Evolutionary conservation across 2,113 vertebrate species (phyloP).

Genomic region (Pungitius pungitius): DNA sequence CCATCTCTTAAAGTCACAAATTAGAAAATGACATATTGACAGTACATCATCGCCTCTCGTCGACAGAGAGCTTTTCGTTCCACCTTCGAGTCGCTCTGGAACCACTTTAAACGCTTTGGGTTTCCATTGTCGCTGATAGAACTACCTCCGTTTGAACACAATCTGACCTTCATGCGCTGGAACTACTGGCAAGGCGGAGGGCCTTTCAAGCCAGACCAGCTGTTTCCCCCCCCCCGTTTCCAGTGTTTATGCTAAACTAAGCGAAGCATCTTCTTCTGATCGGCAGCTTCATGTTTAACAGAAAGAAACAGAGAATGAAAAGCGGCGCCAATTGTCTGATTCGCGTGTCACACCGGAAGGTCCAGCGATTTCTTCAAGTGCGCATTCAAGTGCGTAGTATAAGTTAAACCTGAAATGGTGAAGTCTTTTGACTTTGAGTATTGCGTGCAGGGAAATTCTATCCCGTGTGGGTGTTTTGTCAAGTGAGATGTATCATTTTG

Average conservation of each 20-base stretch:
- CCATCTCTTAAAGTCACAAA: neutral
- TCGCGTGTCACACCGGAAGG: neutral
- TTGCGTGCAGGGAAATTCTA: conserved; percentile 16
- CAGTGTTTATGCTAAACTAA: conserved; percentile 23
- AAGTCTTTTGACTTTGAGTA: conserved; percentile 17
- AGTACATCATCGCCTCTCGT: neutral
- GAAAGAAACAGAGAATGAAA: neutral
- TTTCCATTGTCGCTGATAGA: neutral
- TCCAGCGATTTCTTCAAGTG: neutral
- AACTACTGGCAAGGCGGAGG: neutral
- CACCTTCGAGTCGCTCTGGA: neutral
- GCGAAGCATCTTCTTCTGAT: neutral
- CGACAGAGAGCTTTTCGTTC: neutral
- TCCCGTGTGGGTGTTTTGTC: conserved; percentile 61
- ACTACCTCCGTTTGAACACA: neutral
- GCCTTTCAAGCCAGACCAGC: neutral
- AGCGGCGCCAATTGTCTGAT: neutral
- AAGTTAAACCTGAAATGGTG: conserved; percentile 5
- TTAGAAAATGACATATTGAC: neutral
- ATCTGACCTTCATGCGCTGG: neutral
- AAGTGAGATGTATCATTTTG: conserved; percentile 71
- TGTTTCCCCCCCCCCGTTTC: neutral
- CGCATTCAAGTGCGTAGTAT: neutral
- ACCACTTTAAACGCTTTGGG: neutral
- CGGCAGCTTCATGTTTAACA: neutral